phyloP scores from a whole-genome alignment of 2,797 vertebrate genomes.

The Falco columbarius region DNA sequence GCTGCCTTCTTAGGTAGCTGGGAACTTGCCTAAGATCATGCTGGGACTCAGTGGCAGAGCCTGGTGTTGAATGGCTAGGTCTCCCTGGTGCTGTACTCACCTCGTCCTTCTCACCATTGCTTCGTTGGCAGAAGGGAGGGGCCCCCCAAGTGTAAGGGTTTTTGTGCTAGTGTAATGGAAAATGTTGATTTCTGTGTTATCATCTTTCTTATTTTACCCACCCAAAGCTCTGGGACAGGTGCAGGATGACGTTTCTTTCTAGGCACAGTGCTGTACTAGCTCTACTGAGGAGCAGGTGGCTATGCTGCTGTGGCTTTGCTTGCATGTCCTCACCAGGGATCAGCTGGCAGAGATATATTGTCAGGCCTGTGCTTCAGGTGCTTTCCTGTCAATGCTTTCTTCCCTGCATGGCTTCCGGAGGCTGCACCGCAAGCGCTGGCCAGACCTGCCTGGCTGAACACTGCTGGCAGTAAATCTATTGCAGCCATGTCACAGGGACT shows the following conservation, averaged over 20 bases:
- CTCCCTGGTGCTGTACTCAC: neutral
- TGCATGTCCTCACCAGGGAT: neutral
- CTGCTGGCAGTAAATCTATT: neutral
- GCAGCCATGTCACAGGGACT: neutral
- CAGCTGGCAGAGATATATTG: neutral
- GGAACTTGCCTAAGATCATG: neutral
- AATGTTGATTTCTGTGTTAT: neutral
- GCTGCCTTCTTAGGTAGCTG: neutral
- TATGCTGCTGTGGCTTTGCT: neutral
- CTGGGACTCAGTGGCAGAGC: neutral
- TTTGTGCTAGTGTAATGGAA: neutral
- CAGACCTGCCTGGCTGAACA: neutral
- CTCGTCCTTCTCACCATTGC: neutral
- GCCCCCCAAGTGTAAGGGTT: neutral
- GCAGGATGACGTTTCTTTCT: neutral
- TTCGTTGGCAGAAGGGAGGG: neutral
- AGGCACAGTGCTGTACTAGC: neutral
- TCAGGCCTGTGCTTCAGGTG: conserved; percentile 4
- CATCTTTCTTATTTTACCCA: neutral
- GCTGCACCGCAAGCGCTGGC: neutral
- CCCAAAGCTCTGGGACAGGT: neutral
- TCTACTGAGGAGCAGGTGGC: conserved; percentile 13
- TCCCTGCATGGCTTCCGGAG: conserved; percentile 39
- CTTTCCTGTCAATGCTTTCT: neutral
- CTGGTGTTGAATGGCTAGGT: neutral